Base-by-base conservation (phyloP, 2,113 vertebrate genomes). In the Nesoenas mayeri region DNA sequence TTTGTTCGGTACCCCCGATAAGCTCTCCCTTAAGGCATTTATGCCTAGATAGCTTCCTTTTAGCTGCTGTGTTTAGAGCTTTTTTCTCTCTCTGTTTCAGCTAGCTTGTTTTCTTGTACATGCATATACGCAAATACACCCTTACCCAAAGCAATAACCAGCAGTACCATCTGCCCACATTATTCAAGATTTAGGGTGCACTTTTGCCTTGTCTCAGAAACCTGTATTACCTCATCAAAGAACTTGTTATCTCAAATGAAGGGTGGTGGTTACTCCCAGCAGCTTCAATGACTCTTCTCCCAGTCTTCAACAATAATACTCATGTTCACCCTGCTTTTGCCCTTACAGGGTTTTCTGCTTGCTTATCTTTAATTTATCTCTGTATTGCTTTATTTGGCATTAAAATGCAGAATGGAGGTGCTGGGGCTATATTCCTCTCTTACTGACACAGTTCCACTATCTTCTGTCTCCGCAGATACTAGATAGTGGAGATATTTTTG, bases 141-240 rank as follows among this genome's bases (percentile, higher is more conserved):
- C 57, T 89, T 56, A 94, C 48, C 50, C 90, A 89, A 79, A 87
- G 57, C 90, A 85, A 75, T 81, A 91, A 87, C 28, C 26, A 78
- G 75, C 67, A 73, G 64, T 66, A 79, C 56, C 50, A 53, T 71
- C 86, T 92, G 53, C 78, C 60, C 69, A 47, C 87, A 60, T 87
- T 77, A 91, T 84, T 91, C 47, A 66, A 69, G 50, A 74, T 92
- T 61, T 85, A 81, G 74, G 29, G 58, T 79, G 54, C 72, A 65
- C 34, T 91, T 91, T 64, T 93, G 48, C 44, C 74, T 93, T 88
- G 57, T 85, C 90, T 91, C 5, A 18, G 85, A 93, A 91, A 91
- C 78, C 48, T 58, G 22, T 70, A 87, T 84, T 91, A 85, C 84
- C 90, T 93, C 93, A 96, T 96, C 92, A 96, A 91, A 95, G 88